These are phyloP conservation scores for Calliopum simillimum DNA, from an alignment of 2,888 invertebrate genomes.

Conservation along the genomic window DNA sequence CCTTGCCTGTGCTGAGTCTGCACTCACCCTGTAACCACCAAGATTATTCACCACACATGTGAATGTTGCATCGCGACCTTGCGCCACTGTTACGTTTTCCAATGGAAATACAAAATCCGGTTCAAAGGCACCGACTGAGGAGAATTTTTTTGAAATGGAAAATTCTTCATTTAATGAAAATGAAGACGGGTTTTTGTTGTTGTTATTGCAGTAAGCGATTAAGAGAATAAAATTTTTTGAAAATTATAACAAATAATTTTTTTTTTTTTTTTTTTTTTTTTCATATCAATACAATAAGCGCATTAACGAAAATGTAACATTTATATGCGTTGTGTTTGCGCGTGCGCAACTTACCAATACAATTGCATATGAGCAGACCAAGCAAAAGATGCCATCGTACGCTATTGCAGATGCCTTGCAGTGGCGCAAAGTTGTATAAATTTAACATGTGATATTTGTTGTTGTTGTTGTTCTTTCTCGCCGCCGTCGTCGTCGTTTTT, in stretches of 20 bases:
- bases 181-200: constrained; percentile 48
- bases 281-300: constrained; percentile 6
- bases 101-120: constrained; percentile 81
- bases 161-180: constrained; percentile 59
- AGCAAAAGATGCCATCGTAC: constrained; percentile 59
- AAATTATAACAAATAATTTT: constrained; percentile 38
- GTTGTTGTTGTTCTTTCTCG: neutral
- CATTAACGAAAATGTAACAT: constrained; percentile 8
- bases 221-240: constrained; percentile 48
- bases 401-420: constrained; percentile 37
- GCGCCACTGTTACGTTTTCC: constrained; percentile 82
- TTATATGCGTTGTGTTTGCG: constrained; percentile 6
- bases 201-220: constrained; percentile 44
- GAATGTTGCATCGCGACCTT: constrained; percentile 82
- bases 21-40: constrained; percentile 89
- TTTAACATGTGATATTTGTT: constrained; percentile 16
- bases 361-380: constrained; percentile 61
- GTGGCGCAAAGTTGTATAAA: constrained; percentile 4
- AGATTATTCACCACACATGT: constrained; percentile 84
- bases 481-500: constrained; percentile 28
- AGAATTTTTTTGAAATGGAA: constrained; percentile 64
- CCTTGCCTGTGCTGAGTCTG: constrained; percentile 81
- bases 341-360: constrained; percentile 60
- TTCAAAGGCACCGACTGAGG: constrained; percentile 75
- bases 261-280: constrained; percentile 29